Conservation (phyloP, 2,888 invertebrate species). For the Oscheius sp. region DNA sequence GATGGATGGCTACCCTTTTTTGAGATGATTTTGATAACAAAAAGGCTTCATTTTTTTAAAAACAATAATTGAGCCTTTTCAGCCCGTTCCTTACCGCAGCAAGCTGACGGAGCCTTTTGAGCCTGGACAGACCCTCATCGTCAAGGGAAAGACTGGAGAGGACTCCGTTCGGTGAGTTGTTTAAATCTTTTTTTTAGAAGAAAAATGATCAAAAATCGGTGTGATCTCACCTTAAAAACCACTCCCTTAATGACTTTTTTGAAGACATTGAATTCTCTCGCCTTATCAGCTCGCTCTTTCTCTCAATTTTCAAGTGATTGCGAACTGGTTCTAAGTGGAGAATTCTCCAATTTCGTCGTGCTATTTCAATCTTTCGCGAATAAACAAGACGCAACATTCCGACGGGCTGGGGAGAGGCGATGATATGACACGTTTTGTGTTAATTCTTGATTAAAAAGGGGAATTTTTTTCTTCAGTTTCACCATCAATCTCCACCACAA, state of each 20-base stretch:
- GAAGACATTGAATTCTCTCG: too few relatives aligned
- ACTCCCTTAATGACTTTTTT: background rate
- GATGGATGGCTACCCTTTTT: too few relatives aligned
- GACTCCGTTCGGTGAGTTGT: slow-evolving; percentile 56
- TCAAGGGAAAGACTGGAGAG: slow-evolving; percentile 66
- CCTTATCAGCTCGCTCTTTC: too few relatives aligned
- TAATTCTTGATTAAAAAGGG: background rate
- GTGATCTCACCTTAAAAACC: too few relatives aligned
- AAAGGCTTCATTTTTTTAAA: background rate
- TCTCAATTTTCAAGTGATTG: too few relatives aligned
- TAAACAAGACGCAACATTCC: slow-evolving; percentile 1
- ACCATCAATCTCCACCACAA: slow-evolving; percentile 66
- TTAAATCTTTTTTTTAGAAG: background rate
- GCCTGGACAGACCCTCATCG: slow-evolving; percentile 68
- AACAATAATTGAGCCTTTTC: too few relatives aligned
- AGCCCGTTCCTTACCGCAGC: slow-evolving; percentile 68
- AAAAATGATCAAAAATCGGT: too few relatives aligned
- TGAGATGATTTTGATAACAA: too few relatives aligned
- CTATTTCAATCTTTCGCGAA: too few relatives aligned
- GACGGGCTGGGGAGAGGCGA: background rate
- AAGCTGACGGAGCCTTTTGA: slow-evolving; percentile 66
- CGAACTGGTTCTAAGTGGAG: too few relatives aligned
- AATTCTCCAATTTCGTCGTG: too few relatives aligned
- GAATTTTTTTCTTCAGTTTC: slow-evolving; percentile 51
- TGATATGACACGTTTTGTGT: background rate